A percentile compares a stretch with the other conserved stretches of the same genome.
These are phyloP conservation scores for Neotoxoptera formosana DNA, from an alignment of 1,140 invertebrate genomes.

Conservation along the genomic window DNA sequence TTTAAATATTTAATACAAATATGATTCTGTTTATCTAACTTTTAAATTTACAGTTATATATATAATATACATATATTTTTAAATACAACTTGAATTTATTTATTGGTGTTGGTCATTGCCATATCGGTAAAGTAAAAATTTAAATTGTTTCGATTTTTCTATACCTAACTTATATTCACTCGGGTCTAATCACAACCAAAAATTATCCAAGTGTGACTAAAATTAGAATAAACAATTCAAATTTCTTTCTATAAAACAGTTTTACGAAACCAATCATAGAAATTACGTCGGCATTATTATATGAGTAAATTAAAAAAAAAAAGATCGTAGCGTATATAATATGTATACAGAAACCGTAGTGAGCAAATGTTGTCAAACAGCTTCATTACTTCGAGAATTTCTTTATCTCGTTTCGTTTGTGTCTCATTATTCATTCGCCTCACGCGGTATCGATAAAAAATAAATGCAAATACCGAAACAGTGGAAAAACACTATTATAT, in stretches of 20 bases:
- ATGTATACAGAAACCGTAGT: neutral
- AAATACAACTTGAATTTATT: no score
- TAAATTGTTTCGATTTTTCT: no score
- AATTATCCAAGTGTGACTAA: neutral
- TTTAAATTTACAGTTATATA: neutral
- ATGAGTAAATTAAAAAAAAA: neutral
- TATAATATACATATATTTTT: no score
- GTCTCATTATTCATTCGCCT: neutral
- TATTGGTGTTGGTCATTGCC: no score
- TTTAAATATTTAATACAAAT: no score
- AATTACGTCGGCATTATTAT: neutral
- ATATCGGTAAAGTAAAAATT: no score
- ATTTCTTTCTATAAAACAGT: neutral
- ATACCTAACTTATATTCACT: neutral
- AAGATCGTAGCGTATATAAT: neutral
- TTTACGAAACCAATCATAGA: neutral
- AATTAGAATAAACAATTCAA: neutral
- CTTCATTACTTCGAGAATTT: constrained; percentile 1
- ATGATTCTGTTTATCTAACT: neutral
- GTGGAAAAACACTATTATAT: neutral
- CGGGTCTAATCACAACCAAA: neutral
- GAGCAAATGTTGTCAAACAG: neutral
- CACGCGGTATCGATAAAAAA: neutral
- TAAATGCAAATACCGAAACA: neutral
- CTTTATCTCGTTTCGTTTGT: neutral